These are phyloP conservation scores for Cryptocheilus praepositus DNA, from an alignment of 2,888 invertebrate species.

Conservation along the genomic window DNA sequence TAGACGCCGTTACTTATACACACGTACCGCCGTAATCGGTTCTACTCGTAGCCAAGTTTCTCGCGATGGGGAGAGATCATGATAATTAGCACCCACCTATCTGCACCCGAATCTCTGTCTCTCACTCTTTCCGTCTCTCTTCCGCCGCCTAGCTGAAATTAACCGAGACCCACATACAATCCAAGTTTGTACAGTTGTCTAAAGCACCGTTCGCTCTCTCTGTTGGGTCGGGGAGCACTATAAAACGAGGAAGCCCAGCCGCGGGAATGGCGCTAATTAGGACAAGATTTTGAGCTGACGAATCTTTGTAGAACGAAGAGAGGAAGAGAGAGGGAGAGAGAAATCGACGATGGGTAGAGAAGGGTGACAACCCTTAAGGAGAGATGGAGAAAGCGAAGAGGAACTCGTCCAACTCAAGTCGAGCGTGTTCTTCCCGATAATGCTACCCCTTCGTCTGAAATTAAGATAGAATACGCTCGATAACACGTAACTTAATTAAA, in stretches of 20 bases:
- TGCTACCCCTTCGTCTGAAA: no score
- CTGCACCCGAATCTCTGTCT: constrained; percentile 16
- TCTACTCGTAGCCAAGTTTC: constrained; percentile 58
- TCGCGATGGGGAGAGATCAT: constrained; percentile 57
- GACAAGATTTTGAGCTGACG: constrained; percentile 51
- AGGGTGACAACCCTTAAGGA: not conserved
- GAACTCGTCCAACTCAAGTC: no score
- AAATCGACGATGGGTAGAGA: not conserved
- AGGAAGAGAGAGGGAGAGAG: constrained; percentile 6
- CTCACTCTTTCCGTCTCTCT: not conserved
- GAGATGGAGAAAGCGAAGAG: constrained; percentile 2
- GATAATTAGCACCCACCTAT: constrained; percentile 62
- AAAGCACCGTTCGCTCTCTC: constrained; percentile 25
- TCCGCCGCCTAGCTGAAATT: constrained; percentile 38
- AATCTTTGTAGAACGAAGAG: constrained; percentile 35
- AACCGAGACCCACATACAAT: constrained; percentile 52
- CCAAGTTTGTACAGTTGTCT: constrained; percentile 40
- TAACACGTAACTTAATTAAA: no score
- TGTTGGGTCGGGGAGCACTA: constrained; percentile 19
- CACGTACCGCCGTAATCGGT: constrained; percentile 59
- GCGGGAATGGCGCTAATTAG: constrained; percentile 46
- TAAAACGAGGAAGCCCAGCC: constrained; percentile 36
- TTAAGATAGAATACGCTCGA: no score
- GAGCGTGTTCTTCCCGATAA: no score
- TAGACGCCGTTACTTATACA: constrained; percentile 55